These are phyloP conservation scores for Pantherophis guttatus DNA, from an alignment of 2,113 vertebrate species.

Conservation along the genomic window DNA sequence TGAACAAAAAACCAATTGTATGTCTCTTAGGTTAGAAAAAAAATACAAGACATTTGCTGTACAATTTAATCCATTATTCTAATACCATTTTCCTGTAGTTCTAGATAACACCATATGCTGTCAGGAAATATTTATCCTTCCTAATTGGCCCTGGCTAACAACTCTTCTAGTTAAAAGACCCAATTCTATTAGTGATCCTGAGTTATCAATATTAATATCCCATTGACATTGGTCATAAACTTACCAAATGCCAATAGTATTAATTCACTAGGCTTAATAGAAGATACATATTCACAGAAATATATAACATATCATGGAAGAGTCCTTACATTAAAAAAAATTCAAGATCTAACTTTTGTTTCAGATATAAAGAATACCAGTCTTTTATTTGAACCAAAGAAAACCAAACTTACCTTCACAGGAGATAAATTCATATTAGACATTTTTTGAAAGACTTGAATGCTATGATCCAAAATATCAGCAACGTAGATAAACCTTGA, in stretches of 20 bases:
- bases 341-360: background rate
- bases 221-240: background rate
- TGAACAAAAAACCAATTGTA: conserved; percentile 14
- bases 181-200: background rate
- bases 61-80: background rate
- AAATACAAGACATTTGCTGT: background rate
- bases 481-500: conserved; percentile 84
- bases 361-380: background rate
- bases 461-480: conserved; percentile 66
- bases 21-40: background rate
- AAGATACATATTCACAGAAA: background rate
- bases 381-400: background rate
- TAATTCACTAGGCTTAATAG: background rate
- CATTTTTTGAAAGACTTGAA: conserved; percentile 80
- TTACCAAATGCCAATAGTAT: background rate
- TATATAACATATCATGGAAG: background rate
- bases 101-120: background rate
- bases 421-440: conserved; percentile 72
- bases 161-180: background rate
- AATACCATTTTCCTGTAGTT: background rate
- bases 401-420: conserved; percentile 79
- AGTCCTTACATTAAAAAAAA: background rate
- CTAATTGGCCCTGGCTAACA: background rate
- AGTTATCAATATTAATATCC: background rate
- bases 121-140: background rate